A percentile compares a stretch with the other conserved stretches of the same genome.
Conservation (phyloP, 2,113 vertebrate species). For the Nematolebias whitei region DNA sequence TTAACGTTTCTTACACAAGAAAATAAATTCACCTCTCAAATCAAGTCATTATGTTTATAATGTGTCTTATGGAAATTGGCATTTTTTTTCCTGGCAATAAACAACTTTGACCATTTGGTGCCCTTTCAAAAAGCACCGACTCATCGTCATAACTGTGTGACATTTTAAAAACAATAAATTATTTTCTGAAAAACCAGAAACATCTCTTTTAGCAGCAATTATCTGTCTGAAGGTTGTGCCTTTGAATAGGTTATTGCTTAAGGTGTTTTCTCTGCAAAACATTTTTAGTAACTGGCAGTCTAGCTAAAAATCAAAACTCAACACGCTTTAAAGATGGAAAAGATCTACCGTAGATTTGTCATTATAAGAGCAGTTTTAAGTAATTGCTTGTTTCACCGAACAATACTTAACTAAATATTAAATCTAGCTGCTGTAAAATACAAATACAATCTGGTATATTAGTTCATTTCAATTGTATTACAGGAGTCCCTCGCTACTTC, state of each 20-base stretch:
- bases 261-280: conserved; percentile 4
- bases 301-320: conserved; percentile 8
- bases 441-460: no score
- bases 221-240: not conserved
- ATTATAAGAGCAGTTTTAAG: not conserved
- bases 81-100: not conserved
- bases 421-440: no score
- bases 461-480: no score
- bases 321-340: not conserved
- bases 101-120: not conserved
- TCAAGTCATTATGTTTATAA: not conserved
- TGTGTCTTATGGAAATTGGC: not conserved
- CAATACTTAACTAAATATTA: no score
- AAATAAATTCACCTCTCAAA: not conserved
- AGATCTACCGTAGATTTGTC: not conserved
- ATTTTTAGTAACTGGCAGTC: not conserved
- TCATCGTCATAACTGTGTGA: not conserved
- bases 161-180: conserved; percentile 13
- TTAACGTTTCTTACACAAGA: not conserved
- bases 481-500: no score
- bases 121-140: not conserved
- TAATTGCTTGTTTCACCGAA: not conserved
- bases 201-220: not conserved
- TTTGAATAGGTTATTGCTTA: not conserved
- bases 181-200: not conserved